phyloP scores from a whole-genome alignment of 2,888 invertebrate species.

The Arrhopalites spinosus region DNA sequence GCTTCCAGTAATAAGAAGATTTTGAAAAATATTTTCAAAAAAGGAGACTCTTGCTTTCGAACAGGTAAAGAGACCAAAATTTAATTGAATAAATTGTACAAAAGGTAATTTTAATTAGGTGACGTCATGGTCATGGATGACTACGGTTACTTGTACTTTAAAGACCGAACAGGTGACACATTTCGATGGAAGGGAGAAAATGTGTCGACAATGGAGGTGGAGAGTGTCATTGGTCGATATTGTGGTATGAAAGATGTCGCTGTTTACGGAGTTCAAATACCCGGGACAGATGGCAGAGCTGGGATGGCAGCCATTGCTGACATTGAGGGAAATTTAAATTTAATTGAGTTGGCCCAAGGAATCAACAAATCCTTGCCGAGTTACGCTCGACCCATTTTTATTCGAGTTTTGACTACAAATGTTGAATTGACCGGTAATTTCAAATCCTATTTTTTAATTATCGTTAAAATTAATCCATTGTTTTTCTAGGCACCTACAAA shows the following conservation, averaged over 20 bases:
- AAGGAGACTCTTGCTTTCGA: constrained; percentile 90
- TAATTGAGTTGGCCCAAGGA: constrained; percentile 67
- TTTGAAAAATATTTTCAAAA: constrained; percentile 80
- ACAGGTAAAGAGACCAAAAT: too few species aligned
- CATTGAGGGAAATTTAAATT: constrained; percentile 66
- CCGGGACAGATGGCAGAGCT: constrained; percentile 80
- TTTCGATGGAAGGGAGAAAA: constrained; percentile 95
- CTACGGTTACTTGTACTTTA: constrained; percentile 39
- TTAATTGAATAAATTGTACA: too few species aligned
- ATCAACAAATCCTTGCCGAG: constrained; percentile 75
- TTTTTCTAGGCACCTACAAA: constrained; percentile 86
- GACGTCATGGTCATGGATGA: constrained; percentile 38
- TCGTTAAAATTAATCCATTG: too few species aligned
- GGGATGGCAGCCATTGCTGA: constrained; percentile 93
- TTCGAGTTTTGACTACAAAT: constrained; percentile 72
- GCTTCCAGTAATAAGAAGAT: constrained; percentile 91
- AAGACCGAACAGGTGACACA: constrained; percentile 47
- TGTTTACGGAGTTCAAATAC: constrained; percentile 91
- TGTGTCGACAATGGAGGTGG: constrained; percentile 97
- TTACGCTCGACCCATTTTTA: constrained; percentile 88
- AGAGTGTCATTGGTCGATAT: constrained; percentile 84
- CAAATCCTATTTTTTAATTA: neutral
- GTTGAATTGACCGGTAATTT: constrained; percentile 85
- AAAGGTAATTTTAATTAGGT: too few species aligned
- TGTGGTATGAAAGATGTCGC: constrained; percentile 84